These are phyloP conservation scores for Copidosoma aretas DNA, from an alignment of 2,888 invertebrate species.

Conservation along the genomic window DNA sequence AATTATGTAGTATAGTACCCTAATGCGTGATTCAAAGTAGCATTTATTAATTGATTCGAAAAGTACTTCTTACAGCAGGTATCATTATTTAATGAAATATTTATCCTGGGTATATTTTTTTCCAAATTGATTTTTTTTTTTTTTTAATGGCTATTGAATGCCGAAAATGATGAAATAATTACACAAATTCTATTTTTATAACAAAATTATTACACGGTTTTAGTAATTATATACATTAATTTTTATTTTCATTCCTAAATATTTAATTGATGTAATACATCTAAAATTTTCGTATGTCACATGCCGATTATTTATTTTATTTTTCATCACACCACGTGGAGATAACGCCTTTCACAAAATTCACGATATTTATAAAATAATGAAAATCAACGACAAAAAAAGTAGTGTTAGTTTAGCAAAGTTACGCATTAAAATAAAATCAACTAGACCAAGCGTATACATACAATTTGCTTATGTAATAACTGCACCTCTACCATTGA, in stretches of 20 bases:
- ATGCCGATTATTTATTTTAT: no score
- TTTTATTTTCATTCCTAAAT: no score
- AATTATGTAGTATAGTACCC: constrained; percentile 13
- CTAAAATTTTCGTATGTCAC: no score
- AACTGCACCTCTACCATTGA: constrained; percentile 18
- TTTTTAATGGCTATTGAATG: no score
- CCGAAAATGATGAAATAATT: no score
- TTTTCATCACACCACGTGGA: no score
- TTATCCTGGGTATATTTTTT: constrained; percentile 2
- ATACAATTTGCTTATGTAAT: constrained; percentile 21
- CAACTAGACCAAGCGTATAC: no score
- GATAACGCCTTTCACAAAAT: background rate
- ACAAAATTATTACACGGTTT: background rate
- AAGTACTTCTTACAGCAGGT: background rate
- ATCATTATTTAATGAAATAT: background rate
- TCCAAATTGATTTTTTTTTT: background rate
- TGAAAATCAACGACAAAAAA: background rate
- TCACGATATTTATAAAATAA: background rate
- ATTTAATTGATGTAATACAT: no score
- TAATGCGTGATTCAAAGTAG: constrained; percentile 19
- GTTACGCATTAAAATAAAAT: constrained; percentile 7
- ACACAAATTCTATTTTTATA: no score
- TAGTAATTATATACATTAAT: no score
- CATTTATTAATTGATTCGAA: constrained; percentile 27
- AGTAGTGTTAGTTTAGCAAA: background rate